Base-by-base conservation (phyloP, 1,140 invertebrate species). In the Elysia chlorotica region DNA sequence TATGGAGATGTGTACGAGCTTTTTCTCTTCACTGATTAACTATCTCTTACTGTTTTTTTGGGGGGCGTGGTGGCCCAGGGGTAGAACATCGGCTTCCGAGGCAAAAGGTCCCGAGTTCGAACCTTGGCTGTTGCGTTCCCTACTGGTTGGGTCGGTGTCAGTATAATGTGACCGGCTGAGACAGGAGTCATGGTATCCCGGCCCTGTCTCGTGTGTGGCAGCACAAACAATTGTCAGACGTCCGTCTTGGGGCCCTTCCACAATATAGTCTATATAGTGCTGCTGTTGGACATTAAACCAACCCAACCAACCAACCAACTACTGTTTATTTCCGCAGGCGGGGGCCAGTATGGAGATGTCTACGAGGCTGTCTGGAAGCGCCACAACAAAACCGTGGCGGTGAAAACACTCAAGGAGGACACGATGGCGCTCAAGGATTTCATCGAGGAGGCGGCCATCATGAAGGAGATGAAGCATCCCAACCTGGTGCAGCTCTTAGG, bases 1-100 rank as follows among this genome's bases (percentile, higher is more conserved):
- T 99, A 99, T 87, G 98, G 98, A 0, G 98, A 99, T 89, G 98
- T 99, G 0, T 99, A 99, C 86, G 97, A n/a, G n/a, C n/a, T n/a
- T n/a, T n/a, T n/a, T n/a, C n/a, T n/a, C n/a, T n/a, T n/a, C n/a
- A n/a, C n/a, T n/a, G n/a, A n/a, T n/a, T n/a, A n/a, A n/a, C n/a
- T n/a, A n/a, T n/a, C n/a, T n/a, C n/a, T n/a, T n/a, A n/a, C n/a
- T n/a, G n/a, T n/a, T n/a, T n/a, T n/a, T n/a, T n/a, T n/a, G n/a
- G n/a, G n/a, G n/a, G n/a, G n/a, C n/a, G n/a, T n/a, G n/a, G n/a
- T n/a, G n/a, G n/a, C n/a, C n/a, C n/a, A n/a, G n/a, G n/a, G n/a
- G n/a, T n/a, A n/a, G n/a, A n/a, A n/a, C n/a, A n/a, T n/a, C n/a
- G n/a, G n/a, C n/a, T n/a, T n/a, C n/a, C n/a, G n/a, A n/a, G n/a